These are phyloP conservation scores for Aproaerema taeniolella DNA, from an alignment of 2,888 invertebrate species.

Conservation along the genomic window DNA sequence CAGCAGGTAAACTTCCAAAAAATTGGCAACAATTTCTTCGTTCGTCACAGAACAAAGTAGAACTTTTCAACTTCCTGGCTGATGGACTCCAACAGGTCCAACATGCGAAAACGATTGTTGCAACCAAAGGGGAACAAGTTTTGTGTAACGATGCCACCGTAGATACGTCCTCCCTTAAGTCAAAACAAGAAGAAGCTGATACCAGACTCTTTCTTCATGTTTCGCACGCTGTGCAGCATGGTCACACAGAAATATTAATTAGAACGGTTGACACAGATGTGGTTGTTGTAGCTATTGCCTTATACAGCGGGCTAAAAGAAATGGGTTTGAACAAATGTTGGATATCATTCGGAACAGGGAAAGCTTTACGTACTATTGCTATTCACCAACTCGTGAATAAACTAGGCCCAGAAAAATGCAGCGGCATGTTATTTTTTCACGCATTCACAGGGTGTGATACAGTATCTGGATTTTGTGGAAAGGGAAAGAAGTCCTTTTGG, in stretches of 20 bases:
- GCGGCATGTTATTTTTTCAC: constrained; percentile 13
- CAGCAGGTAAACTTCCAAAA: constrained; percentile 11
- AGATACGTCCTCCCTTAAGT: constrained; percentile 13
- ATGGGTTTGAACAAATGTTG: not conserved
- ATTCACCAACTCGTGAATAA: constrained; percentile 14
- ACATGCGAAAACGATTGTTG: too few relatives aligned
- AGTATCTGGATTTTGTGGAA: constrained; percentile 16
- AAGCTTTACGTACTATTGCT: constrained; percentile 10
- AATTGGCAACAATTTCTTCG: constrained; percentile 10
- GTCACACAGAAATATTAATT: constrained; percentile 14
- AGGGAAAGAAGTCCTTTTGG: constrained; percentile 13
- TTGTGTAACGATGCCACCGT: constrained; percentile 14
- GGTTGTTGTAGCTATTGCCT: not conserved
- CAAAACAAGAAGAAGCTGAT: not conserved
- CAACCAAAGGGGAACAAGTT: constrained; percentile 11
- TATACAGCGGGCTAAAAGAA: not conserved
- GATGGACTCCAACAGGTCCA: too few relatives aligned
- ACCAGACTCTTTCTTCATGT: constrained; percentile 14
- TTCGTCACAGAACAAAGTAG: too few relatives aligned
- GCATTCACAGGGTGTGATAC: constrained; percentile 15
- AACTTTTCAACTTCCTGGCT: too few relatives aligned
- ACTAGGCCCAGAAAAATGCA: constrained; percentile 15
- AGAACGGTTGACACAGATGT: constrained; percentile 15
- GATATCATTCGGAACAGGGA: not conserved
- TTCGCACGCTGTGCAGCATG: constrained; percentile 14